Conservation (phyloP, 2,888 invertebrate species). For the Onchidella celtica region DNA sequence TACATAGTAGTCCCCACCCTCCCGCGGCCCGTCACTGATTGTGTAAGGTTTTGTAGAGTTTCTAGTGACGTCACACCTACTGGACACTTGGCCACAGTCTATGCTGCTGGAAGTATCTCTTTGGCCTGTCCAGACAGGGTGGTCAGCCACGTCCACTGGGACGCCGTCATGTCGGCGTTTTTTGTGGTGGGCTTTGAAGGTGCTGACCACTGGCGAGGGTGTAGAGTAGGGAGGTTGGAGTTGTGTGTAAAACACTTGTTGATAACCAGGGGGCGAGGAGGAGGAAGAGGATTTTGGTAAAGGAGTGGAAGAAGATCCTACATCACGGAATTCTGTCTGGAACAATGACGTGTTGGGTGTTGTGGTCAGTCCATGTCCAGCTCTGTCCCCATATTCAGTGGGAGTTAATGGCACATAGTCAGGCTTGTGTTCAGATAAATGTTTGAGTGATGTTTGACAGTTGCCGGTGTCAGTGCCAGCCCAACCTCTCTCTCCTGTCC, state of each 20-base stretch:
- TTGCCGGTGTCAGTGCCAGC: no score
- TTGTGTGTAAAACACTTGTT: slow-evolving; percentile 16
- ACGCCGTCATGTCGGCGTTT: slow-evolving; percentile 5
- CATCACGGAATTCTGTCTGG: background rate
- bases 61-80: no score
- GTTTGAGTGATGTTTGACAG: background rate
- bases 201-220: background rate
- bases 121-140: background rate
- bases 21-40: background rate
- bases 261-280: background rate
- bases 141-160: background rate
- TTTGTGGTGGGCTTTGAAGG: slow-evolving; percentile 21
- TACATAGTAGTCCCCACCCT: background rate
- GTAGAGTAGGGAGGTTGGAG: background rate
- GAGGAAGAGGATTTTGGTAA: no score
- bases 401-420: background rate
- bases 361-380: background rate
- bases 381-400: background rate
- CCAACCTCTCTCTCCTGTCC: no score
- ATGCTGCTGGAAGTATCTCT: background rate
- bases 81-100: no score
- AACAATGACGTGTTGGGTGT: no score
- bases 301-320: background rate
- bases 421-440: background rate
- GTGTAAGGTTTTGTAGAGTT: background rate